Evolutionary conservation across 1,140 invertebrate species (phyloP), one percentile per base, ranked within the genome.

Genomic region (Daktulosphaira vitifoliae): DNA sequence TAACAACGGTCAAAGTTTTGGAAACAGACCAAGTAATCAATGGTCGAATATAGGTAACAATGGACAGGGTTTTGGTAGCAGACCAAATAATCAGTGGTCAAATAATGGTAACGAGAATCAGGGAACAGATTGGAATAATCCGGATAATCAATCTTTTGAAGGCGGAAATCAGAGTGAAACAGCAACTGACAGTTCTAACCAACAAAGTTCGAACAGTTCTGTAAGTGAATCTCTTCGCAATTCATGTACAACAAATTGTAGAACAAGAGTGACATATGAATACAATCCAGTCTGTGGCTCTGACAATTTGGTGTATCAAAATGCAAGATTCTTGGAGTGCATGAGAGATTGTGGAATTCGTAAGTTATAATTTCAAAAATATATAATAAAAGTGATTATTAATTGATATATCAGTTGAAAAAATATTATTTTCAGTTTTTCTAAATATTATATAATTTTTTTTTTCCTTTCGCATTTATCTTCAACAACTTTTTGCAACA

Each of bases 211-310:
- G 3, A 38, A 18, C 7, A 2, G 33, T 26, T 3, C 16, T 11
- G n/a, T 6, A 5, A 44, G 2, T 9, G 38, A 59, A 26, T 15
- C 0, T 20, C 22, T 26, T 1, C 23, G 54, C 1, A 46, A 48
- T 15, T 2, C 16, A 2, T 62, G 56, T 8, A 62, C 44, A 5
- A 22, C 18, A 2, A 13, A 1, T 11, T 62, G 56, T 4, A 62
- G 5, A n/a, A 16, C 16, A 33, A 48, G 1, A 33, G 23, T 22
- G 16, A 48, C 42, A 11, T 20, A 33, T 2, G 56, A 62, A 20
- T 62, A 48, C 25, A 62, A 62, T 62, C 56, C 56, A 0, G 56
- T 62, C 0, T 62, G 56, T 9, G 56, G 56, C 15, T 46, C 22
- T 20, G 42, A 62, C 20, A 11, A 18, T 3, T 5, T 33, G 11